Base-by-base conservation (phyloP, 2,113 vertebrate species). In the Rattus rattus region DNA sequence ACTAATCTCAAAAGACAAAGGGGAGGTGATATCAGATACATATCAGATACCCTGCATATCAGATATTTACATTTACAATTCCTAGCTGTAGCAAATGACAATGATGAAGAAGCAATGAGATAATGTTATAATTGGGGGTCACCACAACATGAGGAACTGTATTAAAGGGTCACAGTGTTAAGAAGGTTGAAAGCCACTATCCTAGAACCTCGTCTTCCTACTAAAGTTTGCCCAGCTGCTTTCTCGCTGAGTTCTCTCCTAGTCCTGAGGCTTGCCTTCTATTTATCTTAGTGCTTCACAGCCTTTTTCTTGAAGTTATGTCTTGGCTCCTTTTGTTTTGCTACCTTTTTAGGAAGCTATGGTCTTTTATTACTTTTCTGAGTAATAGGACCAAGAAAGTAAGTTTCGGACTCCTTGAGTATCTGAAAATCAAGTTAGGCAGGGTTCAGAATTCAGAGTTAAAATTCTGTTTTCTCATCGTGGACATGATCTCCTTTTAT, bases 351-450 rank as follows among this genome's bases (percentile, higher is more conserved):
- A 61, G 22, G 39, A 94, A 95, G 13, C 83, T 7, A 16, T 56
- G 39, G 8, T 75, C 22, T 79, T 75, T 24, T 0, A 70, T 49
- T 83, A 49, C 7, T 90, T 84, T 59, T 10, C 11, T 80, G 39
- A 54, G 2, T 72, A 92, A 90, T 19, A 92, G 13, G 12, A 28
- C 70, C 61, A 52, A 33, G 24, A 20, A 73, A 7, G 28, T n/a
- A 94, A 54, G 65, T 16, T 67, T 94, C 43, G 61, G 33, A 84
- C 10, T 76, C 72, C n/a, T 56, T 80, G 19, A 22, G 56, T 63
- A 85, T 47, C 17, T 83, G n/a, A 96, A 94, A 84, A 67, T 49
- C 30, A 70, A 93, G 63, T 63, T 54, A 77, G 49, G 13, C 69
- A 90, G 33, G 12, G 33, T 89, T 76, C 70, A 47, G 9, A 72